Conservation (phyloP, 2,888 invertebrate genomes). For the Pogonocherus hispidulus region DNA sequence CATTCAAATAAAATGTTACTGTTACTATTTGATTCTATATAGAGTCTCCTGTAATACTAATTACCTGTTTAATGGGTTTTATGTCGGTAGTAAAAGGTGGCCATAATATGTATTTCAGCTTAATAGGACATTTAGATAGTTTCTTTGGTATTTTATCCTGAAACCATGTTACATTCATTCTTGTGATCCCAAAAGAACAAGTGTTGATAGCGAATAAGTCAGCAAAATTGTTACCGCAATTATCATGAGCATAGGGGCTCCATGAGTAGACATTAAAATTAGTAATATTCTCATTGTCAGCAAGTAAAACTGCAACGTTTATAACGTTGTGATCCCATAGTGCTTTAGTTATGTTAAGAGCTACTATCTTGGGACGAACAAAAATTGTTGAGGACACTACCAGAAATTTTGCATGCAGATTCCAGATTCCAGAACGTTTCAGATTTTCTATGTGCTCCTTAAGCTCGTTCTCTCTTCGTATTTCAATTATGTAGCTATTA, state of each 20-base stretch:
- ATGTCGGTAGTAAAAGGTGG: too few species aligned
- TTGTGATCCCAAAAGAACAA: slow-evolving; percentile 39
- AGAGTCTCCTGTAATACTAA: too few species aligned
- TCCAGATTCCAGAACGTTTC: not conserved
- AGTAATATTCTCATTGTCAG: slow-evolving; percentile 30
- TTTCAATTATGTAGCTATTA: not conserved
- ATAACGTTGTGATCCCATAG: slow-evolving; percentile 43
- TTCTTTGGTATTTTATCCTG: not conserved
- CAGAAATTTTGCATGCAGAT: slow-evolving; percentile 39
- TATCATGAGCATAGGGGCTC: slow-evolving; percentile 51
- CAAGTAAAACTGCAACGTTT: slow-evolving; percentile 52
- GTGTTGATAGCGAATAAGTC: slow-evolving; percentile 45
- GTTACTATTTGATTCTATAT: too few species aligned
- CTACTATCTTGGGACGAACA: slow-evolving; percentile 34
- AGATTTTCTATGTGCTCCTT: not conserved
- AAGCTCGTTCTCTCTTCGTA: not conserved
- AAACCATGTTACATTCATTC: slow-evolving; percentile 7
- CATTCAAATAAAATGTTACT: too few species aligned
- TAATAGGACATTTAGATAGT: not conserved
- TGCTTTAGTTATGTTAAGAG: slow-evolving; percentile 41
- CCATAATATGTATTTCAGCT: not conserved
- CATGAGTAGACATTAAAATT: slow-evolving; percentile 53
- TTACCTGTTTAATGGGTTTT: too few species aligned
- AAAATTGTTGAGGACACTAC: slow-evolving; percentile 46
- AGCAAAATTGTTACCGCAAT: slow-evolving; percentile 46